Conservation (phyloP, 37 sponge, comb jelly and placozoan genomes). For the Petrosia ficiformis region DNA sequence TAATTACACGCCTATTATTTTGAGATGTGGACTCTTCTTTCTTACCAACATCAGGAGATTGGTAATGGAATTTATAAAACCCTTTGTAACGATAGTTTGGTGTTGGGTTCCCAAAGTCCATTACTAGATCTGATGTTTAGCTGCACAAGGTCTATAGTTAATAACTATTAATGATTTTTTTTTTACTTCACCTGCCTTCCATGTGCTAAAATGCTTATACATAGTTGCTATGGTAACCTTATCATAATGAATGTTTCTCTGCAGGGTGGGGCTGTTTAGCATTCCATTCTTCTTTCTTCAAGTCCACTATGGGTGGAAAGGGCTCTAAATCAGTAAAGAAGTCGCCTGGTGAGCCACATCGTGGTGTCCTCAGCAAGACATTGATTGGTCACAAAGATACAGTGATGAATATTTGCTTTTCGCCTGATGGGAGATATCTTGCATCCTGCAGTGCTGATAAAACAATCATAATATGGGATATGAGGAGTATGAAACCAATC, state of each 20-base stretch:
- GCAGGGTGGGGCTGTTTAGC: constrained; percentile 5
- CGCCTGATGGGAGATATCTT: constrained; percentile 59
- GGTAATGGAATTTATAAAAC: neutral
- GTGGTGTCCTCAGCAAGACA: constrained; percentile 35
- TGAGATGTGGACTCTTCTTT: neutral
- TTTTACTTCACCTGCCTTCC: too few species aligned
- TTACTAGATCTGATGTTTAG: too few species aligned
- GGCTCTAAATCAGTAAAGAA: neutral
- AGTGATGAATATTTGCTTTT: constrained; percentile 59
- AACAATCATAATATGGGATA: constrained; percentile 65
- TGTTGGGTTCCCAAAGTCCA: too few species aligned
- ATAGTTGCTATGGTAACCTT: too few species aligned
- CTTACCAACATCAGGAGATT: neutral
- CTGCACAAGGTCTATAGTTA: too few species aligned
- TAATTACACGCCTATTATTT: neutral
- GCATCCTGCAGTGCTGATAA: constrained; percentile 69
- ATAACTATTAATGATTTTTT: too few species aligned
- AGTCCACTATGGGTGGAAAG: constrained; percentile 29
- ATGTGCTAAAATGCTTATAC: too few species aligned
- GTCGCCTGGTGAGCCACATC: neutral
- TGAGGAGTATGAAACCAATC: constrained; percentile 19
- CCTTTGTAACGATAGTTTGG: neutral
- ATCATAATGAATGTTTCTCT: neutral
- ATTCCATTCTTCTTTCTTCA: too few species aligned
- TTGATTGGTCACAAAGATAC: constrained; percentile 64